Conservation (phyloP, 2,797 vertebrate species). For the Anabacerthia variegaticeps region DNA sequence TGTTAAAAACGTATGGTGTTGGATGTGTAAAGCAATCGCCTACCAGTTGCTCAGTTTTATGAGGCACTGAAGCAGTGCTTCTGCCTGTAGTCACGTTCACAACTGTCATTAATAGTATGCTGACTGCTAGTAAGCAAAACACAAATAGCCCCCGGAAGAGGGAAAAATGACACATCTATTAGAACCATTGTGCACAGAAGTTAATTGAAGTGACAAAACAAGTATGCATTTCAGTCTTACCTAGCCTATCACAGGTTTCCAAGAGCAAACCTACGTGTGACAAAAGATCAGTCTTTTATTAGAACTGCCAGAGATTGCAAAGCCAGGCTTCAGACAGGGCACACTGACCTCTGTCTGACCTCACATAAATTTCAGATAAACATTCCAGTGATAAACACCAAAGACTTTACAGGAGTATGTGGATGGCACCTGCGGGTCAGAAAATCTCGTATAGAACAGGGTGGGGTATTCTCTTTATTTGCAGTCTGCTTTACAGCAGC, state of each 20-base stretch:
- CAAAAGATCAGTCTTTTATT: not conserved
- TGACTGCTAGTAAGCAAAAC: not conserved
- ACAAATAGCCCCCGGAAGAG: not conserved
- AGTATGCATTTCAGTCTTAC: not conserved
- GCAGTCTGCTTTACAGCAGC: not conserved
- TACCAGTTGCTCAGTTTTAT: not conserved
- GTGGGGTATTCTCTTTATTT: not conserved
- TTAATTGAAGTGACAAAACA: not conserved
- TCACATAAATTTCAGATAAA: constrained; percentile 16
- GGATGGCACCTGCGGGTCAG: not conserved
- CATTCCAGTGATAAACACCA: constrained; percentile 23
- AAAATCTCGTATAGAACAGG: not conserved
- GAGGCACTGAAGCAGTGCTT: not conserved
- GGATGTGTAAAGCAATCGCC: not conserved
- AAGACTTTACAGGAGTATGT: not conserved
- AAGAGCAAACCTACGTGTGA: not conserved
- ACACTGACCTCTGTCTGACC: not conserved
- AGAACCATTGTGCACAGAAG: not conserved
- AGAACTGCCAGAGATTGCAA: not conserved
- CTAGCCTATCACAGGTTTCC: not conserved
- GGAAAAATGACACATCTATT: not conserved
- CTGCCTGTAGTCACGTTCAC: not conserved
- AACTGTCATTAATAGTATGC: not conserved
- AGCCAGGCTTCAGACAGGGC: not conserved
- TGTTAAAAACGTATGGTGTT: not conserved